Evolutionary conservation across 1,140 invertebrate genomes (phyloP).

Genomic region (Ostrea denselamellosa): DNA sequence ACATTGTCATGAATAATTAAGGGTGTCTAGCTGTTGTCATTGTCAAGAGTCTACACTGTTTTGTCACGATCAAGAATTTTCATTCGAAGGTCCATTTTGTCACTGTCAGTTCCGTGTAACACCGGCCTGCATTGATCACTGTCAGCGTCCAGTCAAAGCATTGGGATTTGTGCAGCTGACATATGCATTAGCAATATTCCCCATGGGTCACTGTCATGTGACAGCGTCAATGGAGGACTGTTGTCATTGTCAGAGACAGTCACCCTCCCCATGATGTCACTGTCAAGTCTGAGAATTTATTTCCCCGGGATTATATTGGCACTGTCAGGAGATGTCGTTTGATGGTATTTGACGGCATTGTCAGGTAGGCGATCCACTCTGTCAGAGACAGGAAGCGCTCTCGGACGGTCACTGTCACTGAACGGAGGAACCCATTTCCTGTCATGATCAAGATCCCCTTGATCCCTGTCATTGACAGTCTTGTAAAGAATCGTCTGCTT

Average conservation of each 20-base stretch:
- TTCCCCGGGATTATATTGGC: slow-evolving; percentile 43
- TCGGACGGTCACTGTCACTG: slow-evolving; percentile 49
- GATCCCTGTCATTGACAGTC: slow-evolving; percentile 44
- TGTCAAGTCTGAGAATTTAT: slow-evolving; percentile 52
- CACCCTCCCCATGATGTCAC: slow-evolving; percentile 50
- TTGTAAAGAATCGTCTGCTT: slow-evolving; percentile 11
- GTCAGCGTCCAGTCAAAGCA: slow-evolving; percentile 49
- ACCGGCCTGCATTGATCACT: slow-evolving; percentile 49
- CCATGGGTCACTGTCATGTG: slow-evolving; percentile 60
- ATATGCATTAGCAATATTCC: slow-evolving; percentile 40
- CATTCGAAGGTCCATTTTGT: slow-evolving; percentile 14
- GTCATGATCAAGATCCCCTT: slow-evolving; percentile 52
- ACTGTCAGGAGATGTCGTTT: slow-evolving; percentile 54
- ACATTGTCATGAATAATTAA: slow-evolving; percentile 49
- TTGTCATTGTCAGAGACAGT: slow-evolving; percentile 46
- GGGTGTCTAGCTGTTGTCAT: background rate
- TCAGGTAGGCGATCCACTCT: slow-evolving; percentile 36
- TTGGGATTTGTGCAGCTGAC: slow-evolving; percentile 41
- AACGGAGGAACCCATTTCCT: background rate
- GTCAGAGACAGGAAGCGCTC: slow-evolving; percentile 53
- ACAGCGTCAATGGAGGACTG: background rate
- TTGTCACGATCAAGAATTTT: slow-evolving; percentile 29
- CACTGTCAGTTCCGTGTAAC: slow-evolving; percentile 56
- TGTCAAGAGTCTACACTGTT: slow-evolving; percentile 51
- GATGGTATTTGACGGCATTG: slow-evolving; percentile 40